Evolutionary conservation across 1,140 invertebrate genomes (phyloP).

Genomic region (Drosophila mojavensis): DNA sequence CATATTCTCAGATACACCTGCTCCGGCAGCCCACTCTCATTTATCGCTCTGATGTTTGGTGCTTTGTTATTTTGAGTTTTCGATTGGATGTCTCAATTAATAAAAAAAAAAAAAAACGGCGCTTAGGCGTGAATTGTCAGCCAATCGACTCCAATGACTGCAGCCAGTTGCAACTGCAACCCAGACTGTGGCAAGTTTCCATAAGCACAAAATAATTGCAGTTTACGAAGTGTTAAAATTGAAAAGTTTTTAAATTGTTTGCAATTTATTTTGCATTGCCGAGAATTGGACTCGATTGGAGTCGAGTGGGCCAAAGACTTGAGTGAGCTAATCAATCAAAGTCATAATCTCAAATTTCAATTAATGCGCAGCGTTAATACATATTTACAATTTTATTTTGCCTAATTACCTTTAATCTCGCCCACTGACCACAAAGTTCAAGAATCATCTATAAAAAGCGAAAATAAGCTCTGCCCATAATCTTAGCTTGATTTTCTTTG

Average conservation of each 20-base stretch:
- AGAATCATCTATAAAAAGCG: background rate
- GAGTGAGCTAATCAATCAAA: constrained; percentile 16
- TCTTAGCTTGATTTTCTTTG: constrained; percentile 4
- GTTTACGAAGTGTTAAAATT: constrained; percentile 59
- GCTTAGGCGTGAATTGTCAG: constrained; percentile 18
- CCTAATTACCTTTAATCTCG: background rate
- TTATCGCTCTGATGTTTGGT: constrained; percentile 8
- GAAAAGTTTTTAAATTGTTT: constrained; percentile 32
- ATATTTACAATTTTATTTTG: background rate
- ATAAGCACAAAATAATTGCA: constrained; percentile 42
- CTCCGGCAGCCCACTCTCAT: constrained; percentile 2
- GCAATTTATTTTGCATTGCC: constrained; percentile 22
- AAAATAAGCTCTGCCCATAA: background rate
- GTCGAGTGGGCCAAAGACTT: constrained; percentile 16
- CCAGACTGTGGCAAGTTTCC: constrained; percentile 11
- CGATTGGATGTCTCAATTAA: constrained; percentile 35
- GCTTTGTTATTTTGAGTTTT: constrained; percentile 16
- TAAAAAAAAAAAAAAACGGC: background rate
- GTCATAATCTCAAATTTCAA: constrained; percentile 2
- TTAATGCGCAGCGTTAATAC: background rate
- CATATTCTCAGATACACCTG: constrained; percentile 11
- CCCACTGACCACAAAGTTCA: background rate
- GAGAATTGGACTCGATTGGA: background rate
- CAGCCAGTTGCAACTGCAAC: background rate
- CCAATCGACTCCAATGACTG: background rate